Conservation (phyloP, 2,888 invertebrate species). For the Fragum sueziense region DNA sequence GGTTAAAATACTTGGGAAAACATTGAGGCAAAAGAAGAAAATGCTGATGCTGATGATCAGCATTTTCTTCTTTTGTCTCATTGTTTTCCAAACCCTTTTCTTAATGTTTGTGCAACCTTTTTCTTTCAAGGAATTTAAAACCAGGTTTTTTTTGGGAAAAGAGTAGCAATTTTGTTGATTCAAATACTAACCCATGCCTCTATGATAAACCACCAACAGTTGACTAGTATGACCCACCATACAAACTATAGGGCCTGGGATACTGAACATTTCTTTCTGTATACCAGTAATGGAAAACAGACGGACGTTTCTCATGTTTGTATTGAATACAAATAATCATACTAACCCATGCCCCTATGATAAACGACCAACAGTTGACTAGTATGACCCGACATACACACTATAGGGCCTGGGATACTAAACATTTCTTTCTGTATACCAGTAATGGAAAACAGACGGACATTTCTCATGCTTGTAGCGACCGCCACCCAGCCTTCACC, state of each 20-base stretch:
- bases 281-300: conserved; percentile 93
- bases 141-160: too few relatives aligned
- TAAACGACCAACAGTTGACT: conserved; percentile 87
- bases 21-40: too few relatives aligned
- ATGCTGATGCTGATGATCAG: too few relatives aligned
- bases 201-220: conserved; percentile 87
- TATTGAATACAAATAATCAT: too few relatives aligned
- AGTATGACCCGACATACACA: conserved; percentile 87
- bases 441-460: conserved; percentile 92
- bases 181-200: conserved; percentile 83
- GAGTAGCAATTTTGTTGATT: too few relatives aligned
- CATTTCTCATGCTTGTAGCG: conserved; percentile 88
- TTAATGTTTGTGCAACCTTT: too few relatives aligned
- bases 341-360: conserved; percentile 85
- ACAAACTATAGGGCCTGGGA: conserved; percentile 89
- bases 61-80: too few relatives aligned
- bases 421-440: conserved; percentile 93
- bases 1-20: too few relatives aligned
- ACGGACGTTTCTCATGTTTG: conserved; percentile 86
- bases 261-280: conserved; percentile 89
- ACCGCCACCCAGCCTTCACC: conserved; percentile 90
- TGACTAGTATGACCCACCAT: conserved; percentile 86
- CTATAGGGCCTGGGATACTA: conserved; percentile 88
- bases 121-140: too few relatives aligned
- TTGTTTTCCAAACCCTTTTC: too few relatives aligned